Evolutionary conservation across 2,797 vertebrate species (phyloP), one percentile per base, ranked within the genome.

Genomic region (Takifugu rubripes): DNA sequence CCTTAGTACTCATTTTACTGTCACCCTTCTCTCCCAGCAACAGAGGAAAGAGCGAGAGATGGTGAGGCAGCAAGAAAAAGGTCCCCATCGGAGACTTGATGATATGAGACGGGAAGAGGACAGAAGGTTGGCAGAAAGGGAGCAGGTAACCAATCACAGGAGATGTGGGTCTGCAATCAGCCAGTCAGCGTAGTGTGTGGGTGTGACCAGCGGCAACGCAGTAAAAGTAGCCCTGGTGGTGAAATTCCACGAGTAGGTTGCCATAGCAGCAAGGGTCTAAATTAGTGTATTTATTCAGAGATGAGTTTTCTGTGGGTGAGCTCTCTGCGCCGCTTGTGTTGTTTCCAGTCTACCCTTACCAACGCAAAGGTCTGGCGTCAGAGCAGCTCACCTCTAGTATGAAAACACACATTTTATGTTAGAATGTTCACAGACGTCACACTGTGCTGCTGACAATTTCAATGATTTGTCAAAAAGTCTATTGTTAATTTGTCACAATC

Each of bases 51-150:
- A 96, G 79, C 90, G 94, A 26, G 95, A 96, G 77, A 93, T 96
- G 86, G 91, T 93, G 84, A 94, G 94, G 86, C 93, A 94, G 87
- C 95, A 97, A 79, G 95, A 96, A 79, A 96, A 97, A 75, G 94
- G 94, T 82, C 93, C 94, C 87, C 92, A 93, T 67, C 93, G 94
- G 71, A 85, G 94, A 66, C 87, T 94, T 9, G 94, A 96, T 68
- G 94, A 96, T 83, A 92, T 94, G 82, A 90, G 94, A 70, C 87
- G 94, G 36, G 94, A 97, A 84, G 95, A 96, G 79, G 95, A 96
- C 70, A 85, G 95, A 59, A 89, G 94, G 80, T 76, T 93, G 86
- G 94, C 94, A 0, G 95, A 96, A 81, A 91, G 95, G 33, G 95
- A 97, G 86, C 92, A 93, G 92, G 92, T 93, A 92, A 91, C 90